Percentiles rank a stretch among this genome's conserved stretches.
Conservation (phyloP, 2,113 vertebrate genomes). For the Indri indri region DNA sequence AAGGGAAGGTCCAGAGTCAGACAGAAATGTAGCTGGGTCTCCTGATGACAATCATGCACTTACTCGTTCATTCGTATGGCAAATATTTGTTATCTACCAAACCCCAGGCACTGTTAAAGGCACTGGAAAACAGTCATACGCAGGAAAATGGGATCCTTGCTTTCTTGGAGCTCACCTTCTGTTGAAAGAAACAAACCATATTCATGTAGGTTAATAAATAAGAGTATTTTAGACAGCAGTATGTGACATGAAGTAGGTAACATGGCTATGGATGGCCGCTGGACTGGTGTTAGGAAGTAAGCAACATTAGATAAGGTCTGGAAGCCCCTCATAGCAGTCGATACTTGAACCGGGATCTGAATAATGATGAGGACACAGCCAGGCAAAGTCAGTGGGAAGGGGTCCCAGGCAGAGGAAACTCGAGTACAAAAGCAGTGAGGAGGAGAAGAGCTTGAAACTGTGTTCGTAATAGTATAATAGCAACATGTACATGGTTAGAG, state of each 20-base stretch:
- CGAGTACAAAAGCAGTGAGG: not conserved
- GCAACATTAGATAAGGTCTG: not conserved
- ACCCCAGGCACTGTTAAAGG: not conserved
- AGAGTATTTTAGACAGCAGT: not conserved
- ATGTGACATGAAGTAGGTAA: not conserved
- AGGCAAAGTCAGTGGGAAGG: not conserved
- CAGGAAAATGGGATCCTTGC: not conserved
- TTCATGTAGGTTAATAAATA: not conserved
- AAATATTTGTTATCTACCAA: constrained; percentile 11
- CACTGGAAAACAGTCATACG: not conserved
- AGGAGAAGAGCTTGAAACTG: not conserved
- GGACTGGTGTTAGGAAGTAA: not conserved
- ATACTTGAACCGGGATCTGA: not conserved
- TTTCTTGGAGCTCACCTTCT: not conserved
- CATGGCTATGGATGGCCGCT: not conserved
- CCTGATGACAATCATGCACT: not conserved
- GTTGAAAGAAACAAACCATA: not conserved
- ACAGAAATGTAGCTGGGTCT: not conserved
- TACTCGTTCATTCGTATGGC: not conserved
- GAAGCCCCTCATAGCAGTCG: not conserved
- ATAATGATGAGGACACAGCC: not conserved
- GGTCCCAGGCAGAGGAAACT: not conserved
- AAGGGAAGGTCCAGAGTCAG: not conserved
- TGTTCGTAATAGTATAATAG: not conserved
- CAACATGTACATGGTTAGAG: not conserved